Evolutionary conservation across 2,113 vertebrate genomes (phyloP).

Genomic region (Columba livia): DNA sequence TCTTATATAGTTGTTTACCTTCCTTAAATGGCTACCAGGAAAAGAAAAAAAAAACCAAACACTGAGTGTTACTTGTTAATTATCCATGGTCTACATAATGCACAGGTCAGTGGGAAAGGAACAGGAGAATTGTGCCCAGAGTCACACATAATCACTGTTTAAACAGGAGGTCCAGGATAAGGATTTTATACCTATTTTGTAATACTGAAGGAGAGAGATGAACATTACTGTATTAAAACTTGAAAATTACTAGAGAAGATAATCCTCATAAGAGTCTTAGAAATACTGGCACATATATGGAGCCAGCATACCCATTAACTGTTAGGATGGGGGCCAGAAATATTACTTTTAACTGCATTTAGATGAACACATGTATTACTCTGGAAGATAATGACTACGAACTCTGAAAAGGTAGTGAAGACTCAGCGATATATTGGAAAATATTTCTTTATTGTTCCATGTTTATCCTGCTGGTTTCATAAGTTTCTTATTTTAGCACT

Average conservation of each 20-base stretch:
- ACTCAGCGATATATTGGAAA: not conserved
- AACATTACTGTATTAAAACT: not conserved
- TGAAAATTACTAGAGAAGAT: not conserved
- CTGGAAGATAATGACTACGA: not conserved
- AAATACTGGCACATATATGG: not conserved
- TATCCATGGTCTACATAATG: not conserved
- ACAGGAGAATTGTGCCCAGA: not conserved
- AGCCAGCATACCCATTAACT: not conserved
- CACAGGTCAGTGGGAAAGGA: not conserved
- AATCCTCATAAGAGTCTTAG: not conserved
- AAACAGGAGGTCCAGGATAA: not conserved
- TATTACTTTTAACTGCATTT: not conserved
- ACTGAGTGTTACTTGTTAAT: not conserved
- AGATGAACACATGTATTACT: not conserved
- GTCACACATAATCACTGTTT: not conserved
- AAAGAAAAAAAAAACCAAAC: not conserved
- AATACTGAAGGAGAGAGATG: not conserved
- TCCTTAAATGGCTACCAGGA: not conserved
- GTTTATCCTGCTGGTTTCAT: not conserved
- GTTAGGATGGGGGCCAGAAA: not conserved
- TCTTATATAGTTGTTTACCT: not conserved
- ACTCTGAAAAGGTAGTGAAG: not conserved
- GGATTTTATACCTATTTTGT: not conserved
- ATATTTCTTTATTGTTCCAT: not conserved
- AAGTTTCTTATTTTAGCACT: not conserved